Evolutionary conservation across 2,888 invertebrate genomes (phyloP), one percentile per base, ranked within the genome.

Genomic region (Lamellibrachia columna): DNA sequence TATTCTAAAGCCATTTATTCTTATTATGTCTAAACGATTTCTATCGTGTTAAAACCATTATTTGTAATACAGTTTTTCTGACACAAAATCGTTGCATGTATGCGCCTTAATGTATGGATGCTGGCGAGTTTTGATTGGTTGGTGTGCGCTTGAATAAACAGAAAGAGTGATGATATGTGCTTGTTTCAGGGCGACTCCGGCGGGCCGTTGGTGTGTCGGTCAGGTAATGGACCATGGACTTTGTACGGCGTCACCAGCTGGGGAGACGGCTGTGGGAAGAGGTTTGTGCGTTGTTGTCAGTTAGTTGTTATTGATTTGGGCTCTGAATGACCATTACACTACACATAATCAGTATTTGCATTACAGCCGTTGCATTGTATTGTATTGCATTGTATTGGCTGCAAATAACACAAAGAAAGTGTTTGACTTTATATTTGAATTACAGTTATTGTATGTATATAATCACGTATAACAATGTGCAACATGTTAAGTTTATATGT

Each of bases 221-320:
- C 75, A 22, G 75, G 75, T 6, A 75, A 22, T 75, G 75, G 75
- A 75, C 97, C 97, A 1, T 95, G 95, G 95, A 94, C 94, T 75
- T 93, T 94, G 28, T 94, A 94, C 94, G 95, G 95, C n/a, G 93
- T 95, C 3, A 94, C 95, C 1, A 95, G 95, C 92, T 95, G 95
- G 95, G 95, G 95, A 9, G 94, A 93, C 55, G 95, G 94, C 0
- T 95, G 95, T 93, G 95, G n/a, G 22, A 75, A 4, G 4, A 75
- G 75, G 75, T 75, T 6, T 75, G 75, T 75, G 40, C 40, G 40
- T 40, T 40, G 40, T 40, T 40, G 40, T 40, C 40, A 40, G 40
- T 15, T 75, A 75, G n/a, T 75, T 75, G 75, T 60, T 22, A 22
- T 75, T 11, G 55, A 55, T 55, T 55, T 55, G 7, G 55, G 8